Conservation (phyloP, 1,140 invertebrate species). For the Hylyphantes graminicola region DNA sequence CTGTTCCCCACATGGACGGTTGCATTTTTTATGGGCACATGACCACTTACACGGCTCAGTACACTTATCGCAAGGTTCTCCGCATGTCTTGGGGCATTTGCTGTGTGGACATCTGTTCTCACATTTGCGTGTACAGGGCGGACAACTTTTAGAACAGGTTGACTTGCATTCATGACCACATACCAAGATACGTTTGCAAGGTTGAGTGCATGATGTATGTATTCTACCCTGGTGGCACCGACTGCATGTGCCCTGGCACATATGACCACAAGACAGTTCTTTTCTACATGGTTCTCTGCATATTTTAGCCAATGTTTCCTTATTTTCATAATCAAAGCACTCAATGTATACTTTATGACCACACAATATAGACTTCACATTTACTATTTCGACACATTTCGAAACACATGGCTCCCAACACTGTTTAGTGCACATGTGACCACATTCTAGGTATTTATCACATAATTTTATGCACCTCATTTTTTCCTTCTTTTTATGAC, state of each 20-base stretch:
- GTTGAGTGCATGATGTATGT: conserved; percentile 69
- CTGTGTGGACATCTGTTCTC: conserved; percentile 62
- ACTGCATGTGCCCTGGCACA: conserved; percentile 55
- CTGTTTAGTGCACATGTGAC: conserved; percentile 55
- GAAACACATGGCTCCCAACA: conserved; percentile 43
- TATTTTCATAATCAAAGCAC: conserved; percentile 28
- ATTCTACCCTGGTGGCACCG: conserved; percentile 68
- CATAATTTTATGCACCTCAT: conserved; percentile 20
- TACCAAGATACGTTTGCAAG: conserved; percentile 66
- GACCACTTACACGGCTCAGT: conserved; percentile 65
- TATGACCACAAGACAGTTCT: conserved; percentile 72
- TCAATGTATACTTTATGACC: conserved; percentile 50
- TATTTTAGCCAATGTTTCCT: neutral
- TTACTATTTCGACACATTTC: conserved; percentile 35
- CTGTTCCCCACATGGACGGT: conserved; percentile 72
- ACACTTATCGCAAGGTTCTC: conserved; percentile 60
- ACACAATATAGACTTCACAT: conserved; percentile 37
- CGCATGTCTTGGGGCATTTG: conserved; percentile 58
- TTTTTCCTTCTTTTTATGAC: conserved; percentile 14
- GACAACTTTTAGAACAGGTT: conserved; percentile 63
- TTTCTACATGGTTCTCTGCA: conserved; percentile 70
- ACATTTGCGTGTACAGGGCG: conserved; percentile 63
- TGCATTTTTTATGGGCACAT: conserved; percentile 73
- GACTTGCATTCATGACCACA: conserved; percentile 67
- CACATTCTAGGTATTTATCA: conserved; percentile 47